Evolutionary conservation across 2,113 vertebrate species (phyloP), one percentile per base, ranked within the genome.

Genomic region (Neopipo cinnamomea): DNA sequence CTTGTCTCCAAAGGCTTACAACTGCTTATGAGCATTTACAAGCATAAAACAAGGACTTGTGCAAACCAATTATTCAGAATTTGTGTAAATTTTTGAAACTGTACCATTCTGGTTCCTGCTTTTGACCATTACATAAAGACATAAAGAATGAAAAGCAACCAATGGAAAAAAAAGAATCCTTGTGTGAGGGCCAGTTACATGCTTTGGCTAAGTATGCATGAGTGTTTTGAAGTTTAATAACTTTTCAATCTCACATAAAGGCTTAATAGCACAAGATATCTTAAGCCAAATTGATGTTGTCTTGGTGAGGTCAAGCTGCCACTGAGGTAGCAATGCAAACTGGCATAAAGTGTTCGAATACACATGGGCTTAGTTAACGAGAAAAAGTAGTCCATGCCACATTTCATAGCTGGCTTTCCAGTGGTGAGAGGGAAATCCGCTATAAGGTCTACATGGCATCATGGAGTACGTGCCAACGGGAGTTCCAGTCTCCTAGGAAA

Each of bases 361-460:
- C 1, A 56, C 24, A 37, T 19, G 9, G 30, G 16, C 41, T 67
- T 61, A 68, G 8, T 39, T 42, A 80, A 89, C 35, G 14, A 59
- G 33, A 53, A 65, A 91, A 86, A 73, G 30, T 16, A 84, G 18
- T 17, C 39, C 8, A 14, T 33, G 33, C 2, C 19, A 68, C 5
- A 9, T 76, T 85, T 39, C 24, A 19, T 5, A 59, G 19, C 5
- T 83, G 25, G 3, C 61, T 58, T 58, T 70, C 18, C 71, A 41
- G 20, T 33, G 23, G 6, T 0, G 6, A 77, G 47, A 77, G 8
- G 13, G 28, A 62, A 27, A 70, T 46, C 8, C 6, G 28, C 17
- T 53, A 0, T 30, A 24, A 61, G 7, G 8, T 50, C 62, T 41
- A 2, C 28, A 27, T 13, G 53, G 8, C 33, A 88, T 35, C 1